Base-by-base conservation (phyloP, 1,140 invertebrate species). In the Laupala kohalensis region DNA sequence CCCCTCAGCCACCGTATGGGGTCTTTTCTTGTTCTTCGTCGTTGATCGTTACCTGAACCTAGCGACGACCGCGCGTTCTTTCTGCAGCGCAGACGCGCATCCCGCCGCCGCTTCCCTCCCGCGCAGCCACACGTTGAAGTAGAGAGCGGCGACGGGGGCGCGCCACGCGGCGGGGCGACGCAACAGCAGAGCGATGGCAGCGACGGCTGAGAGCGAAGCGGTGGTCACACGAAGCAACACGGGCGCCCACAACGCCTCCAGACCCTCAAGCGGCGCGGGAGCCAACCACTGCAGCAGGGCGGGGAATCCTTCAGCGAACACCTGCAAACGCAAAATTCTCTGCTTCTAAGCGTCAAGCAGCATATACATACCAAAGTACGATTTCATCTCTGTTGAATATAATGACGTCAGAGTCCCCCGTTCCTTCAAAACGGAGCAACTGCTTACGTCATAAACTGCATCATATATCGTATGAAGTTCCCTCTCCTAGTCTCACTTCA, bases 71-170 rank as follows among this genome's bases (percentile, higher is more conserved):
- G 83, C 83, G 70, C 86, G 81, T 73, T 91, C 89, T 24, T 82
- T 81, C 26, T 81, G 78, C 65, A 92, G 76, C 25, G 81, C 81
- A 13, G 77, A 77, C 62, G 86, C 79, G 28, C 84, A 85, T 71
- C 86, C 85, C 6, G 80, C 78, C 12, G 83, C 76, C 64, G 88
- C 82, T 74, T 91, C 87, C 75, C 88, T 86, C 4, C 82, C 83
- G 73, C 85, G 83, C n/a, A 91, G 78, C 74, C 85, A 89, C 0
- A 92, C 84, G 74, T 90, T 91, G 1, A 89, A 76, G 75, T 92
- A 92, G 4, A 84, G 76, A 0, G 87, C 82, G 3, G 89, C 72
- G 4, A 87, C 75, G 0, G 85, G 83, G 29, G 89, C 81, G 74
- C 83, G 79, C 79, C 86, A 85, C 9, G 86, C 81, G 23, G 13